Evolutionary conservation across 2,113 vertebrate species (phyloP).

Genomic region (Sorex fumeus): DNA sequence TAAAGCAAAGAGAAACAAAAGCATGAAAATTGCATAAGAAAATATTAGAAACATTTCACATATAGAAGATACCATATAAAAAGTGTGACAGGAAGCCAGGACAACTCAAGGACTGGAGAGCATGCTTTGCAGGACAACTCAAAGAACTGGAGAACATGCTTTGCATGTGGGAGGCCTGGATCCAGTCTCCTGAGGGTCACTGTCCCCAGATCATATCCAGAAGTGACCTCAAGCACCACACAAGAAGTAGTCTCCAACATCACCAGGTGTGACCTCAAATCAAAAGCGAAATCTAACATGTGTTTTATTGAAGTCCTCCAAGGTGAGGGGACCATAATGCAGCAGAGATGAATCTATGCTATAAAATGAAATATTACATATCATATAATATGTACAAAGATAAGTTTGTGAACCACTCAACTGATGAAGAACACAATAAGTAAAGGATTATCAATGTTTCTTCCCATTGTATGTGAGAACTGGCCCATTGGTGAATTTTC

Average conservation of each 20-base stretch:
- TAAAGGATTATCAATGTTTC: neutral
- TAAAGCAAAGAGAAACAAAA: neutral
- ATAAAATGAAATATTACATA: no score
- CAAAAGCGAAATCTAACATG: neutral
- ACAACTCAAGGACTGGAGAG: no score
- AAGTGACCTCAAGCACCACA: no score
- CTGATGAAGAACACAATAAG: neutral
- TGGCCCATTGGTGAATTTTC: neutral
- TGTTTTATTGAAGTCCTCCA: slow-evolving; percentile 19
- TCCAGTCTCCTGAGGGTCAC: no score
- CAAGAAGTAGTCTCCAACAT: no score
- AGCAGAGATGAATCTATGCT: no score
- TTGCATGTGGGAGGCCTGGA: no score
- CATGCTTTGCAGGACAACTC: no score
- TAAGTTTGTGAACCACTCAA: neutral
- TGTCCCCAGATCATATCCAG: no score
- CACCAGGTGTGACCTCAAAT: no score
- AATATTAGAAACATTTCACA: slow-evolving; percentile 4
- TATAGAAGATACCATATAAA: neutral
- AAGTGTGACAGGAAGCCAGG: no score
- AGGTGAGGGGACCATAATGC: neutral
- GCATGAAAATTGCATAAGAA: neutral
- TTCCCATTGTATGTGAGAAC: neutral
- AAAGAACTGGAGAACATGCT: no score
- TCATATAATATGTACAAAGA: neutral